These are phyloP conservation scores for Colistium nudipinnis DNA, from an alignment of 2,113 vertebrate genomes.

Conservation along the genomic window DNA sequence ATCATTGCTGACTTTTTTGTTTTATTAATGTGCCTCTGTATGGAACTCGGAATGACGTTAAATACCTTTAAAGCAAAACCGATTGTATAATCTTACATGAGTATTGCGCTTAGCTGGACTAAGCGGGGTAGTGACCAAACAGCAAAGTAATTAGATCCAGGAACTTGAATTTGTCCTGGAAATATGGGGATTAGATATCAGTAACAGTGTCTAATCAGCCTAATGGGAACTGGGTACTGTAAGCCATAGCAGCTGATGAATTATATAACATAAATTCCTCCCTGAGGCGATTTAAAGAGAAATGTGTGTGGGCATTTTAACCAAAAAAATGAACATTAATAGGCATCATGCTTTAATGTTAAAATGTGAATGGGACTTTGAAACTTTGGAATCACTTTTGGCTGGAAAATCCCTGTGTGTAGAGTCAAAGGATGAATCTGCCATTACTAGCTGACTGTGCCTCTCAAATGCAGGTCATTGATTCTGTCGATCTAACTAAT, in stretches of 20 bases:
- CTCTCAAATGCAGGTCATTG: not conserved
- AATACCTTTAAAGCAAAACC: not conserved
- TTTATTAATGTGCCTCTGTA: not conserved
- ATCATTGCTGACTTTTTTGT: not conserved
- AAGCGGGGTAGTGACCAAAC: slow-evolving; percentile 7
- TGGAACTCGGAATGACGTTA: not conserved
- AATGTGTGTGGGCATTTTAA: not conserved
- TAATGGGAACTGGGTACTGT: slow-evolving; percentile 42
- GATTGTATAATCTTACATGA: slow-evolving; percentile 19
- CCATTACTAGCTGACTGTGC: not conserved
- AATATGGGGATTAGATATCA: slow-evolving; percentile 29
- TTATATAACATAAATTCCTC: slow-evolving; percentile 22
- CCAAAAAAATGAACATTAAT: not conserved
- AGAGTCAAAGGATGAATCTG: not conserved
- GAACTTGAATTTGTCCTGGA: slow-evolving; percentile 36
- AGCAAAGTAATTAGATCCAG: slow-evolving; percentile 40
- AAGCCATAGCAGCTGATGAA: slow-evolving; percentile 13
- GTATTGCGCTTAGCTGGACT: not conserved
- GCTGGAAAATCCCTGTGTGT: not conserved
- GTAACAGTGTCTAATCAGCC: slow-evolving; percentile 55
- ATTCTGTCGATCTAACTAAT: not conserved
- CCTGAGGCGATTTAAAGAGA: slow-evolving; percentile 2
- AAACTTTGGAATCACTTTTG: too few species aligned
- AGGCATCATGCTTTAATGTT: not conserved
- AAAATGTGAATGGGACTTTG: not conserved